Evolutionary conservation across 2,888 invertebrate genomes (phyloP).

Genomic region (Phania funesta): DNA sequence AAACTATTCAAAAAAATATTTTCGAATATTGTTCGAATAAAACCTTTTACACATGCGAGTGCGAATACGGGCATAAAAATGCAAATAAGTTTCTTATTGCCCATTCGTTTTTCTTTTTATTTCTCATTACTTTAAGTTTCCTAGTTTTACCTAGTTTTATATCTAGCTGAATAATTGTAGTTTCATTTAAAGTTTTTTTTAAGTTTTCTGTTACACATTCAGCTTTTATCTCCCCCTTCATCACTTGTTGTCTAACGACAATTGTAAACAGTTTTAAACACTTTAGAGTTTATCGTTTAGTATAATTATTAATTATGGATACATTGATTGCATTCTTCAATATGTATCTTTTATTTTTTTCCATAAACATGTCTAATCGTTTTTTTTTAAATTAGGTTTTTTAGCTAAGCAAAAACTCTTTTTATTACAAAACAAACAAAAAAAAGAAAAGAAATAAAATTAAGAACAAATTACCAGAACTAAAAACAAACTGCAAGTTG

Average conservation of each 20-base stretch:
- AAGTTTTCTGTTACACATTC: neutral
- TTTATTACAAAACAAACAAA: conserved; percentile 50
- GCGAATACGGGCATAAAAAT: neutral
- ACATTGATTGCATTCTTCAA: conserved; percentile 8
- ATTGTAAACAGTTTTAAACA: conserved; percentile 6
- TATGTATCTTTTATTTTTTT: conserved; percentile 34
- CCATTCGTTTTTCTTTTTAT: conserved; percentile 20
- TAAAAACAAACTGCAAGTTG: conserved; percentile 72
- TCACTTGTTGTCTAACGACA: conserved; percentile 10
- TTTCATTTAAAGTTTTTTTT: conserved; percentile 2
- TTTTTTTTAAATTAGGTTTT: conserved; percentile 49
- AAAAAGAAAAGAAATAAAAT: conserved; percentile 52
- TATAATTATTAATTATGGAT: conserved; percentile 38
- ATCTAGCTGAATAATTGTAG: conserved; percentile 5
- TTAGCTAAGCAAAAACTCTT: conserved; percentile 63
- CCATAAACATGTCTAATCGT: conserved; percentile 52
- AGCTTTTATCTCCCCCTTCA: neutral
- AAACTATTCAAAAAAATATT: conserved; percentile 24
- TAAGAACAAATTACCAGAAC: conserved; percentile 28
- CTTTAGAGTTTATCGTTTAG: conserved; percentile 26
- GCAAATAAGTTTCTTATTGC: neutral
- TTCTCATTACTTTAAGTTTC: conserved; percentile 28
- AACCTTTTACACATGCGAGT: conserved; percentile 16
- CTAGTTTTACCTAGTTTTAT: neutral
- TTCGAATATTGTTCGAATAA: too few species aligned